Evolutionary conservation across 2,113 vertebrate species (phyloP), one percentile per base, ranked within the genome.

Genomic region (Aplodontia rufa): DNA sequence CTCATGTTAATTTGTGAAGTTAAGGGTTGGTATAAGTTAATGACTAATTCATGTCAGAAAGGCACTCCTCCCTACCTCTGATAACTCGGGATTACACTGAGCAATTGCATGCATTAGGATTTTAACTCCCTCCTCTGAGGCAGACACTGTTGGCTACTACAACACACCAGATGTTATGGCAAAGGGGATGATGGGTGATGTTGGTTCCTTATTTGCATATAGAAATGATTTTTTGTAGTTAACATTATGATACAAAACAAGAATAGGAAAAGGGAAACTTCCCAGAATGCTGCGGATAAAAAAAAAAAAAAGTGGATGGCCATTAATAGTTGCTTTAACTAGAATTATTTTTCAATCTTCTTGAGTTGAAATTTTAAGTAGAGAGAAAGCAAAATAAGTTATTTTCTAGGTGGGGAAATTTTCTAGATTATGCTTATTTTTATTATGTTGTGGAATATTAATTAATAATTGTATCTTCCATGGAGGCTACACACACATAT

Each of bases 61-160:
- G 71, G 81, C 47, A 84, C 68, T 93, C 4, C 66, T 85, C 30
- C 95, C 60, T 49, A 68, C 60, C 37, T 97, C 66, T 94, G 87
- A 84, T 68, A 90, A 60, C 10, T 66, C 42, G 42, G 42, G 58
- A 62, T 93, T 91, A 76, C 47, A 58, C 66, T 37, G 28, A 83
- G 24, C 45, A 85, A 91, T 96, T 90, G 88, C 20, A 89, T 20
- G 49, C 45, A 26, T 66, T 89, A 71, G 62, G 55, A 68, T 74
- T 85, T 92, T 88, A 96, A 75, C 60, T 66, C 55, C 32, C 51
- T 96, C 62, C 82, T 92, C 55, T 53, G 78, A 95, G 60, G 85
- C 72, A 83, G 45, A 86, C 62, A 87, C 55, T 94, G 95, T 96
- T 96, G 94, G 91, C 93, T 89, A 55, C 37, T 90, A 42, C 11